These are phyloP conservation scores for Arion vulgaris DNA, from an alignment of 1,140 invertebrate genomes.

Conservation along the genomic window DNA sequence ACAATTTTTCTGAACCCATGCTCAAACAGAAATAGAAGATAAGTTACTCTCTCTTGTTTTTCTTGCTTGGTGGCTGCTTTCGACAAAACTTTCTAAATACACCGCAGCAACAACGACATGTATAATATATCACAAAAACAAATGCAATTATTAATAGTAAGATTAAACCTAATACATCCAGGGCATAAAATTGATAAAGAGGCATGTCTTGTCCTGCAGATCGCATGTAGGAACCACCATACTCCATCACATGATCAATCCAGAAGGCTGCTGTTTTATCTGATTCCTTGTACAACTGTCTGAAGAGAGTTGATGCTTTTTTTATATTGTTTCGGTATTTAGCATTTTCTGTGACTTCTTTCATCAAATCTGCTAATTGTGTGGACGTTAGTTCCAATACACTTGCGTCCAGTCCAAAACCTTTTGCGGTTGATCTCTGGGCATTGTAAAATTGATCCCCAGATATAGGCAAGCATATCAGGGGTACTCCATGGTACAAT, in stretches of 20 bases:
- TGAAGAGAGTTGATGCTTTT: constrained; percentile 54
- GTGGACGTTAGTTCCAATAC: constrained; percentile 32
- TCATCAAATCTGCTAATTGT: constrained; percentile 40
- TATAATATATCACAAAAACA: neutral
- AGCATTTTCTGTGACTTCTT: constrained; percentile 43
- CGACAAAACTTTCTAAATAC: too few relatives aligned
- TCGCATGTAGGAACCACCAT: constrained; percentile 52
- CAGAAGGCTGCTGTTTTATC: constrained; percentile 47
- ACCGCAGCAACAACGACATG: neutral
- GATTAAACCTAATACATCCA: constrained; percentile 46
- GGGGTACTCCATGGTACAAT: constrained; percentile 53
- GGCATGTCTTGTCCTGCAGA: constrained; percentile 43
- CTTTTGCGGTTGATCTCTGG: constrained; percentile 36
- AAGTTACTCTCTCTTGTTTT: too few relatives aligned
- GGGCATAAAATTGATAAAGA: constrained; percentile 49
- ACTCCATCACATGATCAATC: constrained; percentile 58
- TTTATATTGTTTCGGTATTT: constrained; percentile 48
- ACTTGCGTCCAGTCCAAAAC: constrained; percentile 45
- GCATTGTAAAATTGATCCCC: constrained; percentile 78
- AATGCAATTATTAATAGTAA: neutral
- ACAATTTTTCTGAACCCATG: too few relatives aligned
- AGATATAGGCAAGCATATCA: constrained; percentile 80
- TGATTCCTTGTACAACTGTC: constrained; percentile 44
- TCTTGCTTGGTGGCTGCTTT: too few relatives aligned
- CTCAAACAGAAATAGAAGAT: too few relatives aligned